Evolutionary conservation across 2,113 vertebrate genomes (phyloP).

Genomic region (Dendrocopos noguchii): DNA sequence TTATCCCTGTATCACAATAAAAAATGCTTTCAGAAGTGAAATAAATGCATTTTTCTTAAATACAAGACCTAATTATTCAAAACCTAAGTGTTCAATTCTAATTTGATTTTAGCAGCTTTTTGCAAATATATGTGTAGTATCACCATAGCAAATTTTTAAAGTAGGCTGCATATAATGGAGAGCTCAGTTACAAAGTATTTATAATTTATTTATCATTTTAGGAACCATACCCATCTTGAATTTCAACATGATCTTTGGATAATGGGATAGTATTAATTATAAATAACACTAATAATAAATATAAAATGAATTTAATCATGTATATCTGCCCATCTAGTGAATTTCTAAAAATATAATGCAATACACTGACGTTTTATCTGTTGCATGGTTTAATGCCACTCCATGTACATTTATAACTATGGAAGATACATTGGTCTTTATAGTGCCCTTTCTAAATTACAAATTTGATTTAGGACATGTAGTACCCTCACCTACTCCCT

Average conservation of each 20-base stretch:
- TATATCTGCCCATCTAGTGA: too few species aligned
- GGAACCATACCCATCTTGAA: not conserved
- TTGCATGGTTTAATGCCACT: too few species aligned
- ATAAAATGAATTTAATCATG: too few species aligned
- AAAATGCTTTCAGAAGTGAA: not conserved
- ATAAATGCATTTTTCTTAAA: not conserved
- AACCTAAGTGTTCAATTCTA: not conserved
- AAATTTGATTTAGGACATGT: too few species aligned
- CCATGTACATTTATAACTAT: too few species aligned
- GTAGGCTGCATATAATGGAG: rapidly evolving
- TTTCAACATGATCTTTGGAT: not conserved
- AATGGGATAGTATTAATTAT: not conserved
- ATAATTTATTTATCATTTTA: not conserved
- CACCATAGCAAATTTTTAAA: not conserved
- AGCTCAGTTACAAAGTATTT: not conserved
- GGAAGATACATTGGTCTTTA: too few species aligned
- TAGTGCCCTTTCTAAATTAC: too few species aligned
- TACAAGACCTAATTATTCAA: not conserved
- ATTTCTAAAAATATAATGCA: too few species aligned
- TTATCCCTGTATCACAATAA: not conserved
- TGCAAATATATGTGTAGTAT: not conserved
- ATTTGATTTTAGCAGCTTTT: not conserved
- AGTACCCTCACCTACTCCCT: too few species aligned
- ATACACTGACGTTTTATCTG: too few species aligned
- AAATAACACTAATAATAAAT: not conserved